These are phyloP conservation scores for Chloroceryle inda DNA, from an alignment of 2,797 vertebrate species.

Conservation along the genomic window DNA sequence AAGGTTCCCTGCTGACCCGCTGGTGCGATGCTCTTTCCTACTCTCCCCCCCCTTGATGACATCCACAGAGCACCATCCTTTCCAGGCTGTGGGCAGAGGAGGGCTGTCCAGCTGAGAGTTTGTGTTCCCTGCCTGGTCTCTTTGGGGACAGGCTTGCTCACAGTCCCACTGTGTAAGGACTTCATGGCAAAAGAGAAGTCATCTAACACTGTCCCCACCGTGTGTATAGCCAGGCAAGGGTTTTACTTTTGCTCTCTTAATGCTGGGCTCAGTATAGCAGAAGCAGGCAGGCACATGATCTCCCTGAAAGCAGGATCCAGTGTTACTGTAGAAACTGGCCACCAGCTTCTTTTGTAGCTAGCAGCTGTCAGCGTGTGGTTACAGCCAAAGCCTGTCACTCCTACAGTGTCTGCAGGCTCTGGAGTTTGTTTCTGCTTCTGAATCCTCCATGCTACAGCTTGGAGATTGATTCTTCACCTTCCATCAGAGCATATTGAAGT, in stretches of 20 bases:
- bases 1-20: not conserved
- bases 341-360: conserved; percentile 60
- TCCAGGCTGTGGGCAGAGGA: not conserved
- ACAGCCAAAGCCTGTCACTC: conserved; percentile 21
- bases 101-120: not conserved
- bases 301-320: conserved; percentile 45
- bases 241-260: conserved; percentile 12
- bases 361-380: conserved; percentile 55
- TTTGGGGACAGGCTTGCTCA: not conserved
- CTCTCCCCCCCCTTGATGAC: not conserved
- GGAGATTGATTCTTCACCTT: not conserved
- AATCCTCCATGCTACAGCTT: not conserved
- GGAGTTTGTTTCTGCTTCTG: conserved; percentile 36
- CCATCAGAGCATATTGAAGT: not conserved
- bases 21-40: not conserved
- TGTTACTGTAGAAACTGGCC: conserved; percentile 70
- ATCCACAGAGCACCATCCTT: not conserved
- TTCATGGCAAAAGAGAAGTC: not conserved
- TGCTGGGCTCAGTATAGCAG: not conserved
- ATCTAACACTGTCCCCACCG: not conserved
- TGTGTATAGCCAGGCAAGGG: not conserved
- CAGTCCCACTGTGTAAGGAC: not conserved
- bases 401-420: conserved; percentile 6
- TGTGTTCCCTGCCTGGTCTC: not conserved
- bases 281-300: conserved; percentile 37